Evolutionary conservation across 1,140 invertebrate species (phyloP), one percentile per base, ranked within the genome.

Genomic region (Whitmania pigra): DNA sequence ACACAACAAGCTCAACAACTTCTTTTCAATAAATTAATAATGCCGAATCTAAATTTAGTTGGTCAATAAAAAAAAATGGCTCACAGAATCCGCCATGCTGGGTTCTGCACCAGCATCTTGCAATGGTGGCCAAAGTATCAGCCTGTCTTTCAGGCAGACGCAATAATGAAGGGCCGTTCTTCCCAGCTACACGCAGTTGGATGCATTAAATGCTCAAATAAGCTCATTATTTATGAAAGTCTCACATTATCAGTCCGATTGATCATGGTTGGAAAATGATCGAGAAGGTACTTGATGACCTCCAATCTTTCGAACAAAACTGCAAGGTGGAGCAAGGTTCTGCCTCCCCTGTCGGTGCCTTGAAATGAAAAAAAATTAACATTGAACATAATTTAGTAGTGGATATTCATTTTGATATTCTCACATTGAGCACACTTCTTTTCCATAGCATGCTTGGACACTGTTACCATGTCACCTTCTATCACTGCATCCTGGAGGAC

Each of bases 41-140:
- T 36, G 31, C 31, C 31, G 6, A 3, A 36, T 36, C 31, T 6
- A 36, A 36, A 36, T 6, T 36, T 36, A 36, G 2, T 36, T 36
- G 31, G 31, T 36, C 31, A 36, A 40, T 31, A 25, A 29, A 71
- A 13, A 20, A 55, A 5, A 71, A 71, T 22, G 20, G 67, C 73
- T 69, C n/a, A 74, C 73, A 18, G 57, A 60, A 43, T 74, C 73
- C 3, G 71, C 66, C 2, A 72, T n/a, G 49, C 67, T 72, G 31
- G 71, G 70, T n/a, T 74, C 73, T 53, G 73, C 73, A 15, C 73
- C 73, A 9, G 40, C 71, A 22, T 74, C 73, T 43, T 74, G 73
- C 20, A 74, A 66, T 43, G 67, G 73, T 22, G 73, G 73, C 73
- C 73, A 74, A 54, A 74, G 53, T 66, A 31, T 54, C 15, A 71